Percentiles rank a stretch among this genome's conserved stretches.
phyloP scores from a whole-genome alignment of 2,888 invertebrate genomes.

The Erebia ligea region DNA sequence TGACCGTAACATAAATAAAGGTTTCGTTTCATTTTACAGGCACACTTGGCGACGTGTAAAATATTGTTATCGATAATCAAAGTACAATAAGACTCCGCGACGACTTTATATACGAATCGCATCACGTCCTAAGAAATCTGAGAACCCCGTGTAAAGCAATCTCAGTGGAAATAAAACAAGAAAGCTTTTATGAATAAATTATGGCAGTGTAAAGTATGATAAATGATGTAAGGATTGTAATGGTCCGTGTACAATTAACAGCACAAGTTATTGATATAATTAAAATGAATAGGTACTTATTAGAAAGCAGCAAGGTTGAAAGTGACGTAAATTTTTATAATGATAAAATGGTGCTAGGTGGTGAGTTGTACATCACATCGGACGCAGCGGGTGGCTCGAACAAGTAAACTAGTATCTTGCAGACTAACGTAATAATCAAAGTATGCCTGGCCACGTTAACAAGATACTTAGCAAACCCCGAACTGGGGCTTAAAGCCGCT shows the following conservation, averaged over 20 bases:
- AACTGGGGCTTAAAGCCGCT: conserved; percentile 44
- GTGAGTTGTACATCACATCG: conserved; percentile 74
- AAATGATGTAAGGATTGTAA: conserved; percentile 79
- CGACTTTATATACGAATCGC: conserved; percentile 69
- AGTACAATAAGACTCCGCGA: conserved; percentile 67
- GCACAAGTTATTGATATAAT: conserved; percentile 47
- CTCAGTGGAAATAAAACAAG: conserved; percentile 72
- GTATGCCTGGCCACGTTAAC: conserved; percentile 64
- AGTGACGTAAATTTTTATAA: conserved; percentile 44
- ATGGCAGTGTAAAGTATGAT: conserved; percentile 81
- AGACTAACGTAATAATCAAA: conserved; percentile 78
- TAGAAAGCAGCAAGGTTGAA: conserved; percentile 37
- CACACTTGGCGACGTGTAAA: conserved; percentile 75
- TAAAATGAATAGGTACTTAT: conserved; percentile 42
- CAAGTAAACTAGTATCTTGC: conserved; percentile 76
- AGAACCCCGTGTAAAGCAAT: conserved; percentile 76
- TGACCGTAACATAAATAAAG: conserved; percentile 61
- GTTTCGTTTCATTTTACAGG: conserved; percentile 65
- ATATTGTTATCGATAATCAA: conserved; percentile 77
- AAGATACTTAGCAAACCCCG: conserved; percentile 54
- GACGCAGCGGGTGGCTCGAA: conserved; percentile 77
- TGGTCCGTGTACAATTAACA: conserved; percentile 69
- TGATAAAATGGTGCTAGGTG: conserved; percentile 55
- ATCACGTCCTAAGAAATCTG: conserved; percentile 77
- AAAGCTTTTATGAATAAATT: conserved; percentile 77